A percentile compares a stretch with the other conserved stretches of the same genome.
These are phyloP conservation scores for Panopea generosa DNA, from an alignment of 2,888 invertebrate species.

Conservation along the genomic window DNA sequence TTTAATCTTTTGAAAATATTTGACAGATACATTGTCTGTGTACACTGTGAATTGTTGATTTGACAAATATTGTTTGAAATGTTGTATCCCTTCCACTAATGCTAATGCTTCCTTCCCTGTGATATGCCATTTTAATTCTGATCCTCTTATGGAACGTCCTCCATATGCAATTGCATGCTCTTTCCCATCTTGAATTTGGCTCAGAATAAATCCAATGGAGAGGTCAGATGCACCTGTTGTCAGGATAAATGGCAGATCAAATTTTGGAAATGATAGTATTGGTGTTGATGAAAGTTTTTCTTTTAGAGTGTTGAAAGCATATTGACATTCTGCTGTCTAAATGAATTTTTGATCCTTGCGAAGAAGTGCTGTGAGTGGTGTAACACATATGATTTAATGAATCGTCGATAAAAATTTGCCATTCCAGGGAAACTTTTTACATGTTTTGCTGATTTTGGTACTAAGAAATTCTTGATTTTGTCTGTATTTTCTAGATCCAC, in stretches of 20 bases:
- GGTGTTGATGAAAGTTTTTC: constrained; percentile 25
- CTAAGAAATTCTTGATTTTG: constrained; percentile 32
- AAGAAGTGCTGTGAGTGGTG: constrained; percentile 44
- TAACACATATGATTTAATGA: constrained; percentile 56
- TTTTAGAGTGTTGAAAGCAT: constrained; percentile 46
- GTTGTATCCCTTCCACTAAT: constrained; percentile 54
- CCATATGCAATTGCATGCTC: constrained; percentile 50
- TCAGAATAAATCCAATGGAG: constrained; percentile 49
- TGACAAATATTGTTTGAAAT: constrained; percentile 47
- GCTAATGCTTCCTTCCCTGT: constrained; percentile 59
- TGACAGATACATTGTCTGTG: constrained; percentile 58
- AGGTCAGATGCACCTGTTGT: constrained; percentile 42
- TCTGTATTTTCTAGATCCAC: constrained; percentile 54
- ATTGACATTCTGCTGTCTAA: constrained; percentile 50
- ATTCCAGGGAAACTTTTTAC: constrained; percentile 41
- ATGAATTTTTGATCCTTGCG: constrained; percentile 42
- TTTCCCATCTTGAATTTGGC: constrained; percentile 22
- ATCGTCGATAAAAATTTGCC: constrained; percentile 48
- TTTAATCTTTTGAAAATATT: constrained; percentile 52
- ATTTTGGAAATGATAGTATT: constrained; percentile 45
- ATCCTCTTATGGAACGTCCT: constrained; percentile 34
- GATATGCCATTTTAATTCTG: constrained; percentile 49
- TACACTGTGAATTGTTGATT: constrained; percentile 43
- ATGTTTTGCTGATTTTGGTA: constrained; percentile 26
- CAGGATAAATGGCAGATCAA: constrained; percentile 42